Evolutionary conservation across 2,113 vertebrate genomes (phyloP).

Genomic region (Lophura nycthemera): DNA sequence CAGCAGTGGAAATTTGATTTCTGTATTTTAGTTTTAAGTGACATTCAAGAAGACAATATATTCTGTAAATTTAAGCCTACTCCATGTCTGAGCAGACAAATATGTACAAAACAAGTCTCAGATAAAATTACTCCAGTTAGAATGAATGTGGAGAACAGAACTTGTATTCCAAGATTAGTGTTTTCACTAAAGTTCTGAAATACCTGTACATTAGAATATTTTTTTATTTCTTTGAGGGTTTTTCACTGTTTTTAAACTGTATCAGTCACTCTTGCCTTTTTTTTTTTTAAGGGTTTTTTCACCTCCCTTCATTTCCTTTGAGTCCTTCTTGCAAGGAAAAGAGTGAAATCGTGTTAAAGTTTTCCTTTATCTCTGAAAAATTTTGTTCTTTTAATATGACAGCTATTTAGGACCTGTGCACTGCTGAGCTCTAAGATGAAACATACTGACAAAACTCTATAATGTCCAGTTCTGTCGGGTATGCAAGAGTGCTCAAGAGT

Average conservation of each 20-base stretch:
- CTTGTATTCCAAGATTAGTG: conserved; percentile 27
- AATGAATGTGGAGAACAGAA: neutral
- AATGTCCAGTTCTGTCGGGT: neutral
- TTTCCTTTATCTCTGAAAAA: conserved; percentile 24
- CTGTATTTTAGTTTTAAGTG: neutral
- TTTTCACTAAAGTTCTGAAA: conserved; percentile 9
- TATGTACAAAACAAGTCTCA: conserved; percentile 14
- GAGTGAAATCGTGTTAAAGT: neutral
- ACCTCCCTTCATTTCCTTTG: neutral
- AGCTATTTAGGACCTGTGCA: neutral
- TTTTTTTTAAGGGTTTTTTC: neutral
- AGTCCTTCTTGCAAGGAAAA: neutral
- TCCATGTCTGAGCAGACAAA: neutral
- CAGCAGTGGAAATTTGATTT: neutral
- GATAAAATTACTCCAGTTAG: neutral
- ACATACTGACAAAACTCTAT: neutral
- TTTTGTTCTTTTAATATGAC: neutral
- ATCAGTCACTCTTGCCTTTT: neutral
- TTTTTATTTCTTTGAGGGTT: conserved; percentile 13
- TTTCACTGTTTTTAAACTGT: conserved; percentile 5
- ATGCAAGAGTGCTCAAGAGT: neutral
- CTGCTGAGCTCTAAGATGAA: neutral
- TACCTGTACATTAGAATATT: neutral
- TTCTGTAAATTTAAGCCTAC: neutral
- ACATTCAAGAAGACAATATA: neutral